Evolutionary conservation across 2,797 vertebrate species (phyloP).

Genomic region (Hybognathus amarus): DNA sequence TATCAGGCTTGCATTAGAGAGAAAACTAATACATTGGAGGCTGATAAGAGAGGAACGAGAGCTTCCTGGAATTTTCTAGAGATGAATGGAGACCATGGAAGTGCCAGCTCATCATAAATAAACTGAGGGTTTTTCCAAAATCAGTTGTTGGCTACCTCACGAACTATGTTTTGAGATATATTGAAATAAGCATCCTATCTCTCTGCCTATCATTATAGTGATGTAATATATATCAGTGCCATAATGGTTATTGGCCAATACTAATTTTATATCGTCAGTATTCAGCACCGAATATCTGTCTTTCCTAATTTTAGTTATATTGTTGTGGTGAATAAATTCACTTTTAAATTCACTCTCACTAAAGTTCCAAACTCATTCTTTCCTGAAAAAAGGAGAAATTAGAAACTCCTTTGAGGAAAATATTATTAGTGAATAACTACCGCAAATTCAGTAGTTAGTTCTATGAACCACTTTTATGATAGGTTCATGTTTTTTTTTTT

Average conservation of each 20-base stretch:
- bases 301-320: not conserved
- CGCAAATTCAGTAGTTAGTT: not conserved
- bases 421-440: not conserved
- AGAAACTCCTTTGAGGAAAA: not conserved
- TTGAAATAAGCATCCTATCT: not conserved
- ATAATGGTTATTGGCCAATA: not conserved
- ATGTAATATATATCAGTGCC: not conserved
- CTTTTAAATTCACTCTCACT: not conserved
- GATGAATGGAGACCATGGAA: slow-evolving; percentile 21
- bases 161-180: not conserved
- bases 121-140: slow-evolving; percentile 6
- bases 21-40: slow-evolving; percentile 65
- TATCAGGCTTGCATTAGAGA: slow-evolving; percentile 70
- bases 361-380: not conserved
- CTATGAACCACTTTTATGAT: not conserved
- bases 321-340: not conserved
- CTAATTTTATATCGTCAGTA: not conserved
- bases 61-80: slow-evolving; percentile 36
- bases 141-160: not conserved
- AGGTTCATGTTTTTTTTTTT: not conserved
- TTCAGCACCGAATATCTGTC: not conserved
- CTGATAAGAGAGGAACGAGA: slow-evolving; percentile 21
- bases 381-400: not conserved
- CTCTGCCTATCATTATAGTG: too few species aligned
- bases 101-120: slow-evolving; percentile 10